Evolutionary conservation across 2,113 vertebrate genomes (phyloP).

Genomic region (Aplodontia rufa): DNA sequence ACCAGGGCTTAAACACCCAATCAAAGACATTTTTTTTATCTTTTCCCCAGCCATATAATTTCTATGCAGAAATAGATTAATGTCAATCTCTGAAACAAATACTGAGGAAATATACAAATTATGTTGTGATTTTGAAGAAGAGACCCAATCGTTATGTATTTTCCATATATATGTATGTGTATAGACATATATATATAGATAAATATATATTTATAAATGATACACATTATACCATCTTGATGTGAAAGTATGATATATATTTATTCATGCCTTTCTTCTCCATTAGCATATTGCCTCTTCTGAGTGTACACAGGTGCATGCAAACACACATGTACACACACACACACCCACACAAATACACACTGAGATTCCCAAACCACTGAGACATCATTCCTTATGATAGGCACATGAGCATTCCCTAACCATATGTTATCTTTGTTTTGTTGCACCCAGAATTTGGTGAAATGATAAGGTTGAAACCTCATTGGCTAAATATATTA

Average conservation of each 20-base stretch:
- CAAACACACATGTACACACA: not conserved
- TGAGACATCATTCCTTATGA: not conserved
- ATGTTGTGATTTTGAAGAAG: conserved; percentile 34
- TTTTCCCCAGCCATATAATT: conserved; percentile 55
- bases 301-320: not conserved
- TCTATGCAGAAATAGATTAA: conserved; percentile 26
- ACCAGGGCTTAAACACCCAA: conserved; percentile 64
- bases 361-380: not conserved
- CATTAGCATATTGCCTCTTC: not conserved
- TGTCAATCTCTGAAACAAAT: conserved; percentile 13
- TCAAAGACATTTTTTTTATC: conserved; percentile 69
- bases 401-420: not conserved
- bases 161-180: not conserved
- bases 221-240: not conserved
- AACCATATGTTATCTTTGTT: not conserved
- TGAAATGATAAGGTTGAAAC: not conserved
- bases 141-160: not conserved
- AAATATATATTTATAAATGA: not conserved
- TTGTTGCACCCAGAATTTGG: not conserved
- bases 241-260: not conserved
- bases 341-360: not conserved
- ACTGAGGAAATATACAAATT: conserved; percentile 34
- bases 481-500: not conserved
- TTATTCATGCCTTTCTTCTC: not conserved
- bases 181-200: not conserved